Conservation (phyloP, 2,113 vertebrate genomes). For the Lamprotornis superbus region DNA sequence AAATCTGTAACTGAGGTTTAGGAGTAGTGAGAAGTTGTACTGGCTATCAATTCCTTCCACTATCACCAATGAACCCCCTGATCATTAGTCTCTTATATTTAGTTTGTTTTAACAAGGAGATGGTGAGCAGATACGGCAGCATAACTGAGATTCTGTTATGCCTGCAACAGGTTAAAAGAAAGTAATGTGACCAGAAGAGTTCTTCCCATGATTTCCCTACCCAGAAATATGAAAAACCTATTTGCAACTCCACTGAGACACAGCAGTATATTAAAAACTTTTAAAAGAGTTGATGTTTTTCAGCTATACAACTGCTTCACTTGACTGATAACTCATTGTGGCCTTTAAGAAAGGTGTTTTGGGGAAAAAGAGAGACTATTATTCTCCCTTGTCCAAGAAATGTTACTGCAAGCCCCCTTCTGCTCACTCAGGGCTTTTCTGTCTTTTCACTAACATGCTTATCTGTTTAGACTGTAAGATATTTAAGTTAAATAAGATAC, state of each 20-base stretch:
- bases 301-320: not conserved
- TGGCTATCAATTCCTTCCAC: not conserved
- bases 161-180: not conserved
- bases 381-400: not conserved
- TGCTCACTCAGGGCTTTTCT: not conserved
- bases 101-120: not conserved
- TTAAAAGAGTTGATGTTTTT: not conserved
- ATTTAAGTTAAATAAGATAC: not conserved
- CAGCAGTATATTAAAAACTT: not conserved
- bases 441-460: not conserved
- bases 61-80: not conserved
- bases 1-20: not conserved
- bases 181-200: not conserved
- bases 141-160: not conserved
- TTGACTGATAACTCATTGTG: not conserved
- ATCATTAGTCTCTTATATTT: fast-evolving
- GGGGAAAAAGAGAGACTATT: not conserved
- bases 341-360: not conserved
- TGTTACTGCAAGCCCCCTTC: not conserved
- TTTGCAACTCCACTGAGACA: not conserved
- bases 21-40: not conserved
- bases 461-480: not conserved
- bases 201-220: not conserved
- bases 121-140: not conserved
- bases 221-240: not conserved